phyloP scores from a whole-genome alignment of 2,113 vertebrate genomes.

The Dicaeum eximium region DNA sequence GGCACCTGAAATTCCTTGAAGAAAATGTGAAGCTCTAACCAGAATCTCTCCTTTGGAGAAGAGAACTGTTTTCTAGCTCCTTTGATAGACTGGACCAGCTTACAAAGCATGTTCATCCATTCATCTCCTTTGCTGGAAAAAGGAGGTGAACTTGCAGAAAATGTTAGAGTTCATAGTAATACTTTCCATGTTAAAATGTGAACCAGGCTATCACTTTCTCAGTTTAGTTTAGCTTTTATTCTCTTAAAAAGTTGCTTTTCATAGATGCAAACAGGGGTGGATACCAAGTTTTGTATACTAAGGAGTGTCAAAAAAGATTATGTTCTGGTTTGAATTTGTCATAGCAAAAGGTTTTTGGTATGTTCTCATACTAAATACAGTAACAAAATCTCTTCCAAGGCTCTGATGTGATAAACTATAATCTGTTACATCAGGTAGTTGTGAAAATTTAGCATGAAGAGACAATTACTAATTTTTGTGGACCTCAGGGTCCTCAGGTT shows the following conservation, averaged over 20 bases:
- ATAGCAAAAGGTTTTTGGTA: background rate
- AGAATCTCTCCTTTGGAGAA: background rate
- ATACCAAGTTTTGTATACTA: background rate
- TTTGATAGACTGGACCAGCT: background rate
- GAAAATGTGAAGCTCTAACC: constrained; percentile 81
- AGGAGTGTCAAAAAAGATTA: background rate
- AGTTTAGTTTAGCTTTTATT: background rate
- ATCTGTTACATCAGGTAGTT: background rate
- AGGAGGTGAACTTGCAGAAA: background rate
- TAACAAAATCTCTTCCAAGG: background rate
- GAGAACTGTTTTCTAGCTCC: constrained; percentile 7
- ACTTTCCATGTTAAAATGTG: constrained; percentile 30
- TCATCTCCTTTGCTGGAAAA: background rate
- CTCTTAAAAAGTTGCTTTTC: background rate
- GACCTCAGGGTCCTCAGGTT: background rate
- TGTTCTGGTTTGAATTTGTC: background rate
- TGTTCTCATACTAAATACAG: background rate
- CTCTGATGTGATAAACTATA: background rate
- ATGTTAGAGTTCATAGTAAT: background rate
- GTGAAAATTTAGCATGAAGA: background rate
- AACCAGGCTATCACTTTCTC: background rate
- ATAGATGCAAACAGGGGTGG: background rate
- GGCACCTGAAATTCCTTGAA: constrained; percentile 94
- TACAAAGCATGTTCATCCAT: background rate
- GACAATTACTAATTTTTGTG: background rate